Conservation (phyloP, 2,888 invertebrate genomes). For the Polymixis lichenea region DNA sequence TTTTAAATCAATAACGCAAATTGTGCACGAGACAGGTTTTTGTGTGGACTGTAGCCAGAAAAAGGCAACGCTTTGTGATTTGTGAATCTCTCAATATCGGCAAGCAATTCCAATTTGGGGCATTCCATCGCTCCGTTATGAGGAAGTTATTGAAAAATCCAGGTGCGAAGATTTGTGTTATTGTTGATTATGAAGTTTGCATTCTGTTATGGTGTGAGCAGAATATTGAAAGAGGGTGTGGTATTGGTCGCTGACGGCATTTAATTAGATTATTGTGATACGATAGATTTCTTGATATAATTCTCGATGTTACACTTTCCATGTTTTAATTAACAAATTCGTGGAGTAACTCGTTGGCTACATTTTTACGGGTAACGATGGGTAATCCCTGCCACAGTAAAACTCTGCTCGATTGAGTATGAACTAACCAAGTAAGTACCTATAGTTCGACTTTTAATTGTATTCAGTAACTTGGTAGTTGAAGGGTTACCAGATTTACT, state of each 20-base stretch:
- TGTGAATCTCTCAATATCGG: conserved; percentile 75
- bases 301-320: neutral
- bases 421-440: neutral
- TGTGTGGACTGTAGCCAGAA: conserved; percentile 55
- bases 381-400: no score
- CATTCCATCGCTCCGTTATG: conserved; percentile 62
- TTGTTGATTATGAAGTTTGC: conserved; percentile 37
- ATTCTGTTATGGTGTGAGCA: conserved; percentile 27
- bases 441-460: no score
- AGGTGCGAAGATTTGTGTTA: conserved; percentile 46
- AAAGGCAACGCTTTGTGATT: conserved; percentile 72
- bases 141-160: conserved; percentile 63
- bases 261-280: neutral
- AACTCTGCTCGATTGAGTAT: neutral
- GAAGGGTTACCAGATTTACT: no score
- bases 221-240: conserved; percentile 24
- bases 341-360: neutral
- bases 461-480: no score
- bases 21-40: conserved; percentile 50
- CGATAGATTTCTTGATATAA: neutral
- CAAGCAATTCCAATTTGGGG: conserved; percentile 71
- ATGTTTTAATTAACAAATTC: neutral
- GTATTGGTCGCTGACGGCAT: neutral
- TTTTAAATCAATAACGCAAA: conserved; percentile 60
- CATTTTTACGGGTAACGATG: neutral